Evolutionary conservation across 1,140 invertebrate species (phyloP).

Genomic region (Anastrepha ludens): DNA sequence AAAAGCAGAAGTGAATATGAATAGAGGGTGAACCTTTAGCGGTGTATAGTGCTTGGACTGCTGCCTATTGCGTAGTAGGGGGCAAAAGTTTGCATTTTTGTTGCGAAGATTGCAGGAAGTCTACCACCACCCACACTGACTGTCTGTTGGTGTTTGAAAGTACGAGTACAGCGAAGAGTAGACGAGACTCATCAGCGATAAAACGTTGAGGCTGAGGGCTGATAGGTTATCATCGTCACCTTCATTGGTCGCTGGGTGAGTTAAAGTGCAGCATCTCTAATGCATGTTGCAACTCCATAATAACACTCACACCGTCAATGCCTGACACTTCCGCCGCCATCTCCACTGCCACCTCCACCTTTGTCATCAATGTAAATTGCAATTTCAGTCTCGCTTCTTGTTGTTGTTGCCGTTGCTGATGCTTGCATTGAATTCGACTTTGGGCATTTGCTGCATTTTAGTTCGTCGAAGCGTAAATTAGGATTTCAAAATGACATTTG

Average conservation of each 20-base stretch:
- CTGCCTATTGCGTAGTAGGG: background rate
- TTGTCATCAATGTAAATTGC: background rate
- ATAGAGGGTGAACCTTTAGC: background rate
- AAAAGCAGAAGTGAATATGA: background rate
- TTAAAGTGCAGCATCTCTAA: conserved; percentile 2
- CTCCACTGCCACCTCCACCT: background rate
- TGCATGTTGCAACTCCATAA: background rate
- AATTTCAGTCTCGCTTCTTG: conserved; percentile 10
- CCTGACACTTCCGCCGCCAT: background rate
- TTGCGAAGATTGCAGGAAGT: background rate
- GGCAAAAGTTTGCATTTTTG: background rate
- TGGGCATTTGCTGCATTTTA: conserved; percentile 66
- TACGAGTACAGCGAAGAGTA: background rate
- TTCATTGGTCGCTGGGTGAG: background rate
- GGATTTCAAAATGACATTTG: conserved; percentile 74
- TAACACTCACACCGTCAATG: background rate
- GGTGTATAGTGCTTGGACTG: too few species aligned
- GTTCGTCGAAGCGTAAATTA: conserved; percentile 74
- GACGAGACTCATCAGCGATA: background rate
- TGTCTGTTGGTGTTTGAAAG: background rate
- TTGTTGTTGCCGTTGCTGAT: background rate
- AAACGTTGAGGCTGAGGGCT: background rate
- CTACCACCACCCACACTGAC: background rate
- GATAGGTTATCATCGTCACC: background rate
- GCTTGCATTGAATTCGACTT: conserved; percentile 1